Percentiles rank a stretch among this genome's conserved stretches.
Conservation (phyloP, 2,797 vertebrate genomes). For the Dryobates pubescens region DNA sequence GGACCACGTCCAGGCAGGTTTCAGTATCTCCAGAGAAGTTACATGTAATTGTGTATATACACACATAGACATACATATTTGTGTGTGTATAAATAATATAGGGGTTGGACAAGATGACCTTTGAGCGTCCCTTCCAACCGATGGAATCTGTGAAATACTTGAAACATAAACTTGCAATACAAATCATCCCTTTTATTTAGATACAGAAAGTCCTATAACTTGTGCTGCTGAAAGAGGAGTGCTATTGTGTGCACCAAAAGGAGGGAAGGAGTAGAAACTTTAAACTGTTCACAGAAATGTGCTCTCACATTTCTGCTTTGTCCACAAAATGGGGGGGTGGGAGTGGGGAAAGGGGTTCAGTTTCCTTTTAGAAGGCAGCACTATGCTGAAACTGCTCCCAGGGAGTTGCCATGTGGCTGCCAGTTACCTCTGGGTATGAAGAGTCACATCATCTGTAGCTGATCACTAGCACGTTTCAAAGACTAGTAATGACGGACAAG, state of each 20-base stretch:
- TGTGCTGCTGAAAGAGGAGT: not conserved
- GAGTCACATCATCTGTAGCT: not conserved
- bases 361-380: not conserved
- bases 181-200: not conserved
- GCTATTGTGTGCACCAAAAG: not conserved
- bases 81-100: not conserved
- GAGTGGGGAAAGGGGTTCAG: not conserved
- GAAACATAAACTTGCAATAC: not conserved
- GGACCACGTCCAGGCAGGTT: not conserved
- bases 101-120: too few species aligned
- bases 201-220: not conserved
- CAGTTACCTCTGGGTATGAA: not conserved
- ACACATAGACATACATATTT: rapidly evolving
- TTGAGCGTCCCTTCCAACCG: too few species aligned
- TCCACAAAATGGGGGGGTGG: not conserved
- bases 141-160: not conserved
- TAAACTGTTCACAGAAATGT: not conserved
- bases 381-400: not conserved
- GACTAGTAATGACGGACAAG: not conserved
- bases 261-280: not conserved
- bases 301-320: not conserved
- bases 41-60: not conserved
- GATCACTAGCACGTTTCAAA: too few species aligned
- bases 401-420: not conserved
- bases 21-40: not conserved